Evolutionary conservation across 1,140 invertebrate genomes (phyloP), one percentile per base, ranked within the genome.

Genomic region (Cotesia glomerata): DNA sequence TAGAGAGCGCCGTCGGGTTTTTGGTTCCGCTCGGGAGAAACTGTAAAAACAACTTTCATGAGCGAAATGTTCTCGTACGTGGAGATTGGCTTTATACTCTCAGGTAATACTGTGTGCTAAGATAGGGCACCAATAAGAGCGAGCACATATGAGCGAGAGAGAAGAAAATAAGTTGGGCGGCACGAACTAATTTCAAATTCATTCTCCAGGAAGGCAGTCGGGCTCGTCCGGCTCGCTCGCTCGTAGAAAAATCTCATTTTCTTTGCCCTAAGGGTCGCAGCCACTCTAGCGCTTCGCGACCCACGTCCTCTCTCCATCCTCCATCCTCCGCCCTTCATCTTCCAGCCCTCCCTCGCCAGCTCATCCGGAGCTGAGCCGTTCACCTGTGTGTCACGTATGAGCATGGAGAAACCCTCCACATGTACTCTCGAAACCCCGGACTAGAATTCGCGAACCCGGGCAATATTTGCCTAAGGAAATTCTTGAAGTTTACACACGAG

Each of bases 401-500:
- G 36, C n/a, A 63, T 52, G 32, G 61, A 54, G 49, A 54, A 26
- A 26, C 26, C 56, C 32, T 9, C 16, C 63, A 59, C 49, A 71
- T 39, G 68, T 16, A 45, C 26, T 11, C 13, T 14, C 49, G 56
- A 18, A 16, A 34, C 18, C 26, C 49, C 39, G 67, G 59, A 49
- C 58, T 39, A 18, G 56, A 62, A 69, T 39, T 52, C 63, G 69
- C 51, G 72, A 74, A 82, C 76, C 76, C 76, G 76, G 80, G 79
- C 82, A 84, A 81, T 86, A 86, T 86, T 86, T 85, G 84, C 83
- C 81, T 84, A 85, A 85, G 83, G 81, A 84, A 86, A 86, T 85
- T 85, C 80, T 83, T 80, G 79, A 82, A 85, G 84, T 86, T 86
- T 84, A 84, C 84, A 82, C 83, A 86, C 80, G 82, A 81, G 77